A percentile compares a stretch with the other conserved stretches of the same genome.
Evolutionary conservation across 2,888 invertebrate genomes (phyloP).

Genomic region (Gandaritis pyraliata): DNA sequence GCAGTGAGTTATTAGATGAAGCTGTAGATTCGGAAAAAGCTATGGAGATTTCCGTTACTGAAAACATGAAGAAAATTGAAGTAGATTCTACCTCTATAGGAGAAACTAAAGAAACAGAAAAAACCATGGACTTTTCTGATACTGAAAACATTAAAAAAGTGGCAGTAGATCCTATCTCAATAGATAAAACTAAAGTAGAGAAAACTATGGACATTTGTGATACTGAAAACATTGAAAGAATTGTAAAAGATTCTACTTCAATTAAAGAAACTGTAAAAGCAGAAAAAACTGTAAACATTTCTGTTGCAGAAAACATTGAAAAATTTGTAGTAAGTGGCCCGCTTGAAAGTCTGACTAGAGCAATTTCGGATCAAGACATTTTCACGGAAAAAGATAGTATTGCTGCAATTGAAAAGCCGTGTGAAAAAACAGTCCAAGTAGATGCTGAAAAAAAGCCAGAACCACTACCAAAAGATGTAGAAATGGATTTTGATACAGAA

Average conservation of each 20-base stretch:
- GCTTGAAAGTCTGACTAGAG: neutral
- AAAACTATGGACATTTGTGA: too few species aligned
- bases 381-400: neutral
- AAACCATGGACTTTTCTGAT: too few species aligned
- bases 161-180: too few species aligned
- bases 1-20: neutral
- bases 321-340: neutral
- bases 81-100: too few species aligned
- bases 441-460: neutral
- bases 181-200: neutral
- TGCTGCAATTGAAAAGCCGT: neutral
- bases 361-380: slow-evolving; percentile 1
- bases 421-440: neutral
- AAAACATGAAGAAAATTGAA: too few species aligned
- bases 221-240: too few species aligned
- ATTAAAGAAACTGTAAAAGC: neutral
- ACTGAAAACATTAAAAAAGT: too few species aligned
- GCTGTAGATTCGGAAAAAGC: too few species aligned
- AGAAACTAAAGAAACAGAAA: too few species aligned
- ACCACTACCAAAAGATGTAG: slow-evolving; percentile 7
- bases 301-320: neutral
- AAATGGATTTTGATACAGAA: slow-evolving; percentile 19
- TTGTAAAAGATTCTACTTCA: too few species aligned
- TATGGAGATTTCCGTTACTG: too few species aligned
- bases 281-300: neutral